Percentiles rank a stretch among this genome's conserved stretches.
phyloP scores from a whole-genome alignment of 2,113 vertebrate species.

The Hippolais icterina region DNA sequence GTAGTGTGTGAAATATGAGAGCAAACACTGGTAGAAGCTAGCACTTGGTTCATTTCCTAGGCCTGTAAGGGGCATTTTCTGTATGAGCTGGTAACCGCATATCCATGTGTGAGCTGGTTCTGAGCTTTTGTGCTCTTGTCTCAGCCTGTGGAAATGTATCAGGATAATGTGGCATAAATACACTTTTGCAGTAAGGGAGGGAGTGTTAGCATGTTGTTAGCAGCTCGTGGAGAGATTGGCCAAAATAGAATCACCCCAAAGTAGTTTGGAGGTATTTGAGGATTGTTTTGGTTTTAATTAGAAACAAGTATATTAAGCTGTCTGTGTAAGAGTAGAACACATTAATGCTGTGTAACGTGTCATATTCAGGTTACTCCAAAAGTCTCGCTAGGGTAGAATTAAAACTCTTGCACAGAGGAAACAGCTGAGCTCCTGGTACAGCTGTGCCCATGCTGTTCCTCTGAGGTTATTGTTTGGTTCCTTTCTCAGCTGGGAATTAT shows the following conservation, averaged over 20 bases:
- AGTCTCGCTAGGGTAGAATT: background rate
- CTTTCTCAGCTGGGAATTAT: background rate
- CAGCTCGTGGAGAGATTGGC: background rate
- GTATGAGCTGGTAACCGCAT: background rate
- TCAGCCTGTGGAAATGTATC: background rate
- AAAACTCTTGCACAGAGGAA: background rate
- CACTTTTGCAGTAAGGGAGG: background rate
- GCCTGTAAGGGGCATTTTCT: background rate
- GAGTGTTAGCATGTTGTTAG: background rate
- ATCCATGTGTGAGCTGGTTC: background rate
- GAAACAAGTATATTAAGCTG: background rate
- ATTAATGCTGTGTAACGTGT: background rate
- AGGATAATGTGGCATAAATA: background rate
- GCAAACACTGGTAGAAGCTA: background rate
- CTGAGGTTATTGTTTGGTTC: background rate
- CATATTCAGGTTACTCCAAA: background rate
- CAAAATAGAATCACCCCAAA: background rate
- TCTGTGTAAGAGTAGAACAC: background rate
- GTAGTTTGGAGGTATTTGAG: background rate
- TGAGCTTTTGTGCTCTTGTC: background rate
- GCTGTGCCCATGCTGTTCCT: background rate
- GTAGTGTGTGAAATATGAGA: background rate
- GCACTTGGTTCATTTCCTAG: background rate
- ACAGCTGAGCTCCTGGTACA: background rate
- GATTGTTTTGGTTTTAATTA: background rate